Base-by-base conservation (phyloP, 2,797 vertebrate genomes). In the Parotocinclus haroldoi region DNA sequence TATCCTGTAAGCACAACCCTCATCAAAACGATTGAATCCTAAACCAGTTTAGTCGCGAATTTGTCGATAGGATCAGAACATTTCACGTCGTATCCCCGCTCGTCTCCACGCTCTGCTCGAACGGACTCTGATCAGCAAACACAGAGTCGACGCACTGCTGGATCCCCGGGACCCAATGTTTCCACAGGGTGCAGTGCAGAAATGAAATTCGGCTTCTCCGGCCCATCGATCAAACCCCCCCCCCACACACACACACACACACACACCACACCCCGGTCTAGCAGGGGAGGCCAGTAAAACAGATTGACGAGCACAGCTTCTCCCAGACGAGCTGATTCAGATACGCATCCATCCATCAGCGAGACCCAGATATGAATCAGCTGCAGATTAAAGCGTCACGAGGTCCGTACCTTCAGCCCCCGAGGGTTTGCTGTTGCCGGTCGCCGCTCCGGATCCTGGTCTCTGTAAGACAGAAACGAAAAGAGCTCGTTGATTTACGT, bases 361-460 rank as follows among this genome's bases (percentile, higher is more conserved):
- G 12, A 42, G 61, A 12, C 16, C 46, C 14, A 13, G 39, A 70
- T 54, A 5, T 16, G 13, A 52, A 70, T 10, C 17, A 37, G 14
- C 36, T 65, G 17, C 17, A 48, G 14, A 39, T 0, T 16, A 9
- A 63, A 60, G 36, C n/a, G n/a, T 19, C 50, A 49, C 6, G 46
- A 59, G 12, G 18, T 38, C 51, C 17, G 5, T 66, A 77, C 76
- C 76, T 59, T 77, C 60, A 66, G 12, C 76, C 55, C 46, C 58
- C 51, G 62, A 58, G 66, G 51, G 74, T 62, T 76, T 73, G 64
- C n/a, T 66, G 63, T 66, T 75, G 65, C 60, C 67, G 11, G 62
- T 53, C 4, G 56, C 53, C 40, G 65, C 70, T 66, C 72, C 72
- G 27, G 72, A 63, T 74, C 67, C 72, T 74, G 68, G 62, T 72